Conservation (phyloP, 2,797 vertebrate species). For the Falco rusticolus region DNA sequence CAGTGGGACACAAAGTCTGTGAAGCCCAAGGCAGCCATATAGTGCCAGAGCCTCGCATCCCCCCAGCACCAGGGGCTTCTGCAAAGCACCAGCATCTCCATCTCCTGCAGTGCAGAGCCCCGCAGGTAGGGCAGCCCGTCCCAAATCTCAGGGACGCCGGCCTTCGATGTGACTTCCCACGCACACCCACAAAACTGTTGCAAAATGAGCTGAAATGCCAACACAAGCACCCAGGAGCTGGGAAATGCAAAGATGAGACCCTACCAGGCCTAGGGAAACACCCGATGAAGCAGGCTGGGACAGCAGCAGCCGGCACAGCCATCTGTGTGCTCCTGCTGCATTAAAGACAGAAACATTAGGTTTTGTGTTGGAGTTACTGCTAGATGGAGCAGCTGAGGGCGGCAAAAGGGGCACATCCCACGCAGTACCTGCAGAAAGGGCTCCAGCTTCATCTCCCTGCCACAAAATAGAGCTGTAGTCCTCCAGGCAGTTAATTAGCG, state of each 20-base stretch:
- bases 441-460: neutral
- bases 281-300: fast-evolving
- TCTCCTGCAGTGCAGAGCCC: neutral
- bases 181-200: fast-evolving
- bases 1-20: fast-evolving
- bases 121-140: neutral
- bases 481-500: conserved; percentile 48
- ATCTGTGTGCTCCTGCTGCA: fast-evolving
- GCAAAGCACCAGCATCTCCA: neutral
- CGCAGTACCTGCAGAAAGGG: neutral
- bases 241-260: neutral
- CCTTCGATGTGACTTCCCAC: neutral
- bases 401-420: neutral
- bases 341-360: neutral
- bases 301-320: neutral
- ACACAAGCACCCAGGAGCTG: neutral
- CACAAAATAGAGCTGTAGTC: conserved; percentile 45
- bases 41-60: fast-evolving
- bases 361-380: neutral
- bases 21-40: neutral
- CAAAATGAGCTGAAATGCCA: fast-evolving
- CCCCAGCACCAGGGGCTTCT: neutral
- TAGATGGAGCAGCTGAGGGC: neutral
- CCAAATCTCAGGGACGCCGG: neutral
- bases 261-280: neutral